Base-by-base conservation (phyloP, 2,888 invertebrate species). In the Bhutanitis thaidina region DNA sequence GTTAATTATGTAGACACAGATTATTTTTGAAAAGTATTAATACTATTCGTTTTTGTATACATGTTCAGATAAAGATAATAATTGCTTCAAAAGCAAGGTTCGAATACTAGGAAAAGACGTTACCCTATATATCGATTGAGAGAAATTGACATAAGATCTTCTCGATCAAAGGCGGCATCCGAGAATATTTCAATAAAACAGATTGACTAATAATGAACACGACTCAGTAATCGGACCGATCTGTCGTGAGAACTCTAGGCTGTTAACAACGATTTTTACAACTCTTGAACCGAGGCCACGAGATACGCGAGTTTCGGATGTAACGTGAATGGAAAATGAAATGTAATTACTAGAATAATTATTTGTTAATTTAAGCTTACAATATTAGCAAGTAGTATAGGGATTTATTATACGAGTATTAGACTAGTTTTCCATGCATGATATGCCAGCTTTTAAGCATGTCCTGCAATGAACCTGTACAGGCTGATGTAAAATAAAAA, bases 121-220 rank as follows among this genome's bases (percentile, higher is more conserved):
- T 64, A 63, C 56, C 63, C 69, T 71, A 70, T 72, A 68, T 70
- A 74, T 60, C 62, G 59, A 52, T 57, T 58, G 54, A 58, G 69
- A 61, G 77, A 78, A 80, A 82, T 79, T 80, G 85, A 81, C 81
- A 81, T 67, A 71, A 67, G 68, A 68, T 65, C 61, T 55, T 52
- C 60, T 54, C 61, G 73, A 80, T 84, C 83, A 84, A 85, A 86
- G 84, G 75, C 84, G 84, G 84, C 74, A 62, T 69, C 68, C 57
- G 70, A 63, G 56, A 38, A 59, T 62, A 69, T 74, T 80, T 74
- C 80, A 84, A 86, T 87, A 87, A 85, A 83, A 81, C 75, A 74
- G 80, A 87, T 86, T 81, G 80, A 80, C 83, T 81, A 84, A 86
- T 87, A 87, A 88, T 80, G 84, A 86, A 83, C 79, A 69, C 71